These are phyloP conservation scores for Engraulis encrasicolus DNA, from an alignment of 2,113 vertebrate genomes.

Conservation along the genomic window DNA sequence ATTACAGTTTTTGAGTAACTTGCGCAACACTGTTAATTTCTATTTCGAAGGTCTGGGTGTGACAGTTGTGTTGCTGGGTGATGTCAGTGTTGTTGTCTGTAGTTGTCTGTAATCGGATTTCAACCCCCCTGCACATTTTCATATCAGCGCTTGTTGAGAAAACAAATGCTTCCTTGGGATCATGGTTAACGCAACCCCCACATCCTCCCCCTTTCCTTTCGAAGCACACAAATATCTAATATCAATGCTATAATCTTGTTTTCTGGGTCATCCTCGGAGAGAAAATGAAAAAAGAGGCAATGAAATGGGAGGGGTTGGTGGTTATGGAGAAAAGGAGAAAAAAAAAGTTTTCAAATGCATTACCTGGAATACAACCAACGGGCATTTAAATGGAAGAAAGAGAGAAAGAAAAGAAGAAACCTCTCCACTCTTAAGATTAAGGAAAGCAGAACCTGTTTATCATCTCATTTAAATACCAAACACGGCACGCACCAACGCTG, in stretches of 20 bases:
- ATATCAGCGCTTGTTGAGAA: background rate
- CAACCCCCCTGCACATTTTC: background rate
- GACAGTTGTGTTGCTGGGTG: conserved; percentile 1
- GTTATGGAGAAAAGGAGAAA: background rate
- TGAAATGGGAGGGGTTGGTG: background rate
- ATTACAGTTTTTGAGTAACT: too few species aligned
- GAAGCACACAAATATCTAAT: background rate
- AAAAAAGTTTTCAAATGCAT: background rate
- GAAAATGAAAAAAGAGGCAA: background rate
- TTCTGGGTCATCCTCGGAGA: conserved; percentile 10
- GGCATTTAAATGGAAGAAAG: too few species aligned
- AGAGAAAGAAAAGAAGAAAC: too few species aligned
- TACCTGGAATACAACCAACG: background rate
- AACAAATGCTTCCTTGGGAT: background rate
- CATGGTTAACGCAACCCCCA: background rate
- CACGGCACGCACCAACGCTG: too few species aligned
- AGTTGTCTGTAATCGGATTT: background rate
- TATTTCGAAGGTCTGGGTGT: too few species aligned
- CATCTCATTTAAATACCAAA: conserved; percentile 27
- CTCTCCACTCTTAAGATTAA: conserved; percentile 5
- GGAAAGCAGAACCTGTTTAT: conserved; percentile 1
- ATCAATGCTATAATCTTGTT: conserved; percentile 17
- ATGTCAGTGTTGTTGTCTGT: background rate
- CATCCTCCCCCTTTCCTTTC: background rate
- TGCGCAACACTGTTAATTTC: too few species aligned